phyloP scores from a whole-genome alignment of 2,888 invertebrate genomes.

The Orchesella flavescens region DNA sequence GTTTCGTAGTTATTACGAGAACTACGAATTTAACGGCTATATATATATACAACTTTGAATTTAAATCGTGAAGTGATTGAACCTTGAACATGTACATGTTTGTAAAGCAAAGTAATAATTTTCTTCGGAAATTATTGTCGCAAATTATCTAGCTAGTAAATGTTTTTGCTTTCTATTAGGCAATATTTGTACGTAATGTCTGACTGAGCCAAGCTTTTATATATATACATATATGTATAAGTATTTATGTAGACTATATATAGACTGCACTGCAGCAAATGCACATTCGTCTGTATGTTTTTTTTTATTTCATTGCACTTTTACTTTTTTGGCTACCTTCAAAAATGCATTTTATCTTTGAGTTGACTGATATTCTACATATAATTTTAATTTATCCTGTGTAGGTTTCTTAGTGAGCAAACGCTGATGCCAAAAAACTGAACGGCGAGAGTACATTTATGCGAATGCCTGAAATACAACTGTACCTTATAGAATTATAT shows the following conservation, averaged over 20 bases:
- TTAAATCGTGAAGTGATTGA: too few species aligned
- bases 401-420: constrained; percentile 58
- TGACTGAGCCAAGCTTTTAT: too few species aligned
- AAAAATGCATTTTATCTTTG: not conserved
- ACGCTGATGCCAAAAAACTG: constrained; percentile 45
- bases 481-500: constrained; percentile 12
- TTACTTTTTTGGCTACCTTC: not conserved
- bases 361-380: not conserved
- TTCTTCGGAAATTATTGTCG: too few species aligned
- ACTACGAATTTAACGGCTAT: too few species aligned
- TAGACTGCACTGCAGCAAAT: not conserved
- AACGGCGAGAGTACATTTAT: not conserved
- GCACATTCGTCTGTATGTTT: not conserved
- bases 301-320: constrained; percentile 6
- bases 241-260: constrained; percentile 1
- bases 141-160: too few species aligned
- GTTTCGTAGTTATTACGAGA: too few species aligned
- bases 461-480: constrained; percentile 35
- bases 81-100: too few species aligned
- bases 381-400: constrained; percentile 25
- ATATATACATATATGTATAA: too few species aligned
- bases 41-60: too few species aligned
- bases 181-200: too few species aligned
- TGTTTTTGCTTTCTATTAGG: not conserved
- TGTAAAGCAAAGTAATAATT: too few species aligned